A percentile compares a stretch with the other conserved stretches of the same genome.
Conservation (phyloP, 1,140 invertebrate genomes). For the Drusus annulatus region DNA sequence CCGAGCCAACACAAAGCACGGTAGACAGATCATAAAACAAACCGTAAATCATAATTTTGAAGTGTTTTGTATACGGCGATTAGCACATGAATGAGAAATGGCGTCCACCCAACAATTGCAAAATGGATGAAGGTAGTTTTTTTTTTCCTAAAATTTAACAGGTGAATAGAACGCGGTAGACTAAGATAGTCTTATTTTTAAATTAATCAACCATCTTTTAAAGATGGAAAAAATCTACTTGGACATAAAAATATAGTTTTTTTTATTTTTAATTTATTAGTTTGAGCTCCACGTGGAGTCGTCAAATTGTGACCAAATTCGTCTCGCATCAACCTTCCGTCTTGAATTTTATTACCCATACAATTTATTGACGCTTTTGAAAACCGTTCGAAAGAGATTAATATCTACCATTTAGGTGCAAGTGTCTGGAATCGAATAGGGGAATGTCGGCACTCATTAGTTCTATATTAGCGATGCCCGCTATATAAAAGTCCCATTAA, state of each 20-base stretch:
- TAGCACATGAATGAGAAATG: constrained; percentile 33
- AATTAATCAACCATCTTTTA: too few species aligned
- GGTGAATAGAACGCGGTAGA: constrained; percentile 3
- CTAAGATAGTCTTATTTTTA: too few species aligned
- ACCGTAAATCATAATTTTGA: constrained; percentile 36
- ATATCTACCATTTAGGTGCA: constrained; percentile 6
- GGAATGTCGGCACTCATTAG: constrained; percentile 16
- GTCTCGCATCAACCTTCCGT: too few species aligned
- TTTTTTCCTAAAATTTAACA: constrained; percentile 3
- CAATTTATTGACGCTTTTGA: too few species aligned
- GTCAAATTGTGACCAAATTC: too few species aligned
- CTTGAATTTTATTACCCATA: too few species aligned
- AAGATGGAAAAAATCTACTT: too few species aligned
- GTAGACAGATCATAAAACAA: constrained; percentile 25
- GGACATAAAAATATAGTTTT: too few species aligned
- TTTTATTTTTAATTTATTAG: too few species aligned
- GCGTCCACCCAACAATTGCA: constrained; percentile 17
- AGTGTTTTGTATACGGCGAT: constrained; percentile 36
- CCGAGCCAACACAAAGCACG: neutral
- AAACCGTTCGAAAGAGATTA: neutral
- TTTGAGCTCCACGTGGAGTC: too few species aligned
- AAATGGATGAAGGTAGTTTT: constrained; percentile 12
- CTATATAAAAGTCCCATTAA: constrained; percentile 33
- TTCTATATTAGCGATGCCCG: constrained; percentile 28
- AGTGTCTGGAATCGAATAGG: constrained; percentile 19